These are phyloP conservation scores for Pseudomugil gertrudae DNA, from an alignment of 2,797 vertebrate species.

Conservation along the genomic window DNA sequence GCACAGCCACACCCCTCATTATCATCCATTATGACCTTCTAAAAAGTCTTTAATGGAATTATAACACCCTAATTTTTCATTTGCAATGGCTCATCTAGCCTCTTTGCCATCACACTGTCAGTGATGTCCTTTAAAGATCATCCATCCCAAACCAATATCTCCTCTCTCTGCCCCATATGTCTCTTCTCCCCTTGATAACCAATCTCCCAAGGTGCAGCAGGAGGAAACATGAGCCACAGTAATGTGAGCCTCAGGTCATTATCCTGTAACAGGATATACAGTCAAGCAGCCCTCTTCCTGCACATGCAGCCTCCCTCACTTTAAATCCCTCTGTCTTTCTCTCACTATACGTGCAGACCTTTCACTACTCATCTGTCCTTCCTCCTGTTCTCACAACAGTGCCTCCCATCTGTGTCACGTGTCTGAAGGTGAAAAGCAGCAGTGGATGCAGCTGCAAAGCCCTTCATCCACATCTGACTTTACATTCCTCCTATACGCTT, in stretches of 20 bases:
- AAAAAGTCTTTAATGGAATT: constrained; percentile 24
- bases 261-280: constrained; percentile 78
- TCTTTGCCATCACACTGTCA: constrained; percentile 11
- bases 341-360: constrained; percentile 63
- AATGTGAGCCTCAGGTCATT: constrained; percentile 75
- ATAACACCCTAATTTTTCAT: constrained; percentile 24
- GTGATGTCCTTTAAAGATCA: constrained; percentile 24
- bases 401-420: constrained; percentile 43
- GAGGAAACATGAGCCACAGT: constrained; percentile 70
- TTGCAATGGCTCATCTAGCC: constrained; percentile 5
- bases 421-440: constrained; percentile 69
- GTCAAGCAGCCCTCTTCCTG: constrained; percentile 52
- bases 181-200: constrained; percentile 57
- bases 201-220: constrained; percentile 54
- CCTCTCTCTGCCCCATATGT: constrained; percentile 49
- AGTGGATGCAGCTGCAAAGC: constrained; percentile 27
- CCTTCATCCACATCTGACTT: constrained; percentile 27
- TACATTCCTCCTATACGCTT: constrained; percentile 10
- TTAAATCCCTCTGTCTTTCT: constrained; percentile 53
- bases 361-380: constrained; percentile 45
- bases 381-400: constrained; percentile 37
- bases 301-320: constrained; percentile 35
- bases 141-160: constrained; percentile 22
- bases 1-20: constrained; percentile 42
- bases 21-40: constrained; percentile 57